Evolutionary conservation across 30 jellyfish, hydroid and myxozoan genomes (phyloP), one percentile per base, ranked within the genome.

Genomic region (Mastigias papua): DNA sequence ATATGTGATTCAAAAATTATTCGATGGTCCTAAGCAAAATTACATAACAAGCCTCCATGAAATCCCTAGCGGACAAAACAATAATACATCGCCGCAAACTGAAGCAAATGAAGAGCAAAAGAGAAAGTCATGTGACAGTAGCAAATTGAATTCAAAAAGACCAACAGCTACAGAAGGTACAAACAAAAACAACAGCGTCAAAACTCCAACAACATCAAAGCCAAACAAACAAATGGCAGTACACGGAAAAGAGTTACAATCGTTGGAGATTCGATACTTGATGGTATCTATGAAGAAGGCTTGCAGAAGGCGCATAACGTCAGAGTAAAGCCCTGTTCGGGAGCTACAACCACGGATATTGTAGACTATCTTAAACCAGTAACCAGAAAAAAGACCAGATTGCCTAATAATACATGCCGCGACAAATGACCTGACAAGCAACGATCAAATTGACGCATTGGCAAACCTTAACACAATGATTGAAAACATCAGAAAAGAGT

Each of bases 281-380:
- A 51, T 51, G 67, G 67, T 17, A 51, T 51, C 67, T 21, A 51
- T 21, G 67, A 51, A 51, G 54, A 67, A 67, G 79, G 79, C 2
- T 27, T 67, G 54, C 79, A 67, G 31, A 67, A 67, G 54, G 79
- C 28, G 21, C 79, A 67, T 27, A 67, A 67, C 27, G 79, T 67
- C 28, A 20, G 54, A 67, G 79, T 67, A 22, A 67, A 67, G 31
- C 54, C 33, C 79, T 54, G 28, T 22, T 22, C 79, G 0, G 79
- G 79, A 67, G 79, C 54, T 51, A 29, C 32, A 33, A 67, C 31
- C 3, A 67, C 51, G 1, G 91, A 82, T 31, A 82, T 69, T 60
- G 91, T 82, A 27, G 91, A 82, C 67, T 68, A 82, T 54, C 46
- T 66, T 10, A 82, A 69, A 82, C 91, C 91, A 82, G 91, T 82